Base-by-base conservation (phyloP, 1,140 invertebrate genomes). In the Drosophila elegans region DNA sequence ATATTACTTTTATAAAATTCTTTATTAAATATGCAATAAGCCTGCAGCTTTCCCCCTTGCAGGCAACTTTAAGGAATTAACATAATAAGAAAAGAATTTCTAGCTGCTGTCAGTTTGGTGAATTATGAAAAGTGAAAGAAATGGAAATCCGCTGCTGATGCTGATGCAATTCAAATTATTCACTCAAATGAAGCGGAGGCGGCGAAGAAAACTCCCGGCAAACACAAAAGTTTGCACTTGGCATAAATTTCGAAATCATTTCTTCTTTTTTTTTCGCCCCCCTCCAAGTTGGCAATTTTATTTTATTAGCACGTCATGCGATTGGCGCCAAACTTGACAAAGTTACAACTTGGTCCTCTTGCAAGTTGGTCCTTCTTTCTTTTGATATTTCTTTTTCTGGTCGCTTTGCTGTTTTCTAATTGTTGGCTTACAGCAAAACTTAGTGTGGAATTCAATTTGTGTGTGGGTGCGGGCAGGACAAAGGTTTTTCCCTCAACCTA, bases 271-370 rank as follows among this genome's bases (percentile, higher is more conserved):
- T 16, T 9, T 3, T 27, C 45, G 48, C 9, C 27, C 27, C 48
- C 2, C 9, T 51, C 29, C 29, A 32, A 32, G 29, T 42, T 55
- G n/a, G 69, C 64, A 67, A 84, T 88, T 80, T 89, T 80, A 89
- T 88, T 88, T 88, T 89, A 89, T 89, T 88, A 89, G 84, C 84
- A 89, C 84, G 85, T 88, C 80, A 89, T 72, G 82, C 76, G 84
- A 88, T 88, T 88, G 85, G 84, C 84, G 84, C 84, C 84, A 88
- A 88, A 86, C 83, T 86, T 86, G 83, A 83, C 62, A 86, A 86
- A 86, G 83, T 86, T 88, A 73, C 84, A 86, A 86, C 83, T 86
- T 86, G 79, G 71, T 88, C 62, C 54, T 57, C 51, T 13, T 29
- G 21, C 67, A 88, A 62, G 52, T 78, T 74, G 56, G 48, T 52